Conservation (phyloP, 2,888 invertebrate genomes). For the Marasmarcha lunaedactyla region DNA sequence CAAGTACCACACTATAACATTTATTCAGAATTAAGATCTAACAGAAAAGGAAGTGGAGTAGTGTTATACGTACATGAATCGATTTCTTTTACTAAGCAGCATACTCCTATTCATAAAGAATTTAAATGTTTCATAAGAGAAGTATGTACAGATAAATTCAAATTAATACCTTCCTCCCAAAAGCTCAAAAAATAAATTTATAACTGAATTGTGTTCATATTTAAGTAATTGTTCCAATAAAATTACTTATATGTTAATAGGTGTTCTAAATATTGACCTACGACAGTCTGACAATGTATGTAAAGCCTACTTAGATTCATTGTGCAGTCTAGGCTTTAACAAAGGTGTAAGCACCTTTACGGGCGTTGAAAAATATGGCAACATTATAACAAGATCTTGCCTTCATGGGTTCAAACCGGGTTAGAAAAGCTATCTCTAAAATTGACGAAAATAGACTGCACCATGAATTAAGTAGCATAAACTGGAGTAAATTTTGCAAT, state of each 20-base stretch:
- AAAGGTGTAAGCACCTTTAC: constrained; percentile 9
- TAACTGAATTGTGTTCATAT: constrained; percentile 1
- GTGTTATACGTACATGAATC: constrained; percentile 7
- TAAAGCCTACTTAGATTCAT: too few relatives aligned
- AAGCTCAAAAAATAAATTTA: constrained; percentile 5
- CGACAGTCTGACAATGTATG: too few relatives aligned
- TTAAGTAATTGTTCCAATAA: background rate
- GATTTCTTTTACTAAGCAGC: constrained; percentile 1
- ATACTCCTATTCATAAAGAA: background rate
- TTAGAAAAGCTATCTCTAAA: too few relatives aligned
- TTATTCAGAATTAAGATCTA: constrained; percentile 5
- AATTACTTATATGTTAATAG: constrained; percentile 4
- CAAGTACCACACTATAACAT: constrained; percentile 7
- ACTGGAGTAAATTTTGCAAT: constrained; percentile 1
- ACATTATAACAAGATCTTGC: constrained; percentile 8
- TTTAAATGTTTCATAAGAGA: constrained; percentile 7
- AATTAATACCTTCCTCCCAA: constrained; percentile 10
- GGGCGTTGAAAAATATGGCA: constrained; percentile 7
- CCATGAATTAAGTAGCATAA: background rate
- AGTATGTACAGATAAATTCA: background rate
- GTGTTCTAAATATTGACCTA: constrained; percentile 10
- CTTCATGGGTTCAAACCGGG: constrained; percentile 12
- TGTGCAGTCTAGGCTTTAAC: constrained; percentile 5
- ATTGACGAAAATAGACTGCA: too few relatives aligned
- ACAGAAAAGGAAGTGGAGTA: constrained; percentile 10